Conservation (phyloP, 2,797 vertebrate species). For the Acanthiza pusilla region DNA sequence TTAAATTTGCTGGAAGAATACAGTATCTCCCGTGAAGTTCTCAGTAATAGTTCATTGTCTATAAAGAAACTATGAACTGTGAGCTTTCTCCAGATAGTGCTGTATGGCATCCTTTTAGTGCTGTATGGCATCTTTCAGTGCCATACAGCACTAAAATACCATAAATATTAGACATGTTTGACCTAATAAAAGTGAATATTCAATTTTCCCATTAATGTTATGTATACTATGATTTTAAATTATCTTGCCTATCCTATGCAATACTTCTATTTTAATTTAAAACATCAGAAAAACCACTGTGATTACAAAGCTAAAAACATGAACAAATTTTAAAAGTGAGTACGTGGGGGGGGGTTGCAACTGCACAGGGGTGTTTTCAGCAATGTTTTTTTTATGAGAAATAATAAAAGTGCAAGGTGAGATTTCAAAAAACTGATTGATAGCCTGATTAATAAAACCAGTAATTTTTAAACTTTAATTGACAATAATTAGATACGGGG, state of each 20-base stretch:
- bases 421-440: not conserved
- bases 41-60: not conserved
- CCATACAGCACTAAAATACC: not conserved
- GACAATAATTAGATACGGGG: not conserved
- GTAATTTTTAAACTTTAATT: not conserved
- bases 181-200: not conserved
- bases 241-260: not conserved
- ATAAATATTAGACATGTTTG: not conserved
- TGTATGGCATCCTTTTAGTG: no score
- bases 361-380: accelerated
- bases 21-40: not conserved
- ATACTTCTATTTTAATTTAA: not conserved
- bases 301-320: not conserved
- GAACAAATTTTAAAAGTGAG: not conserved
- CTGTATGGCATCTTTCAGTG: no score
- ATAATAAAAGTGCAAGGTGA: not conserved
- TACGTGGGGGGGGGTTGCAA: not conserved
- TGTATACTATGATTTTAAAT: not conserved
- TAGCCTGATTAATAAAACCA: not conserved
- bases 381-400: not conserved
- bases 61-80: not conserved
- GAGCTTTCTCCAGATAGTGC: not conserved
- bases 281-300: not conserved
- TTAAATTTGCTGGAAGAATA: not conserved
- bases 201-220: not conserved